Evolutionary conservation across 2,113 vertebrate genomes (phyloP), one percentile per base, ranked within the genome.

Genomic region (Nipponia nippon): DNA sequence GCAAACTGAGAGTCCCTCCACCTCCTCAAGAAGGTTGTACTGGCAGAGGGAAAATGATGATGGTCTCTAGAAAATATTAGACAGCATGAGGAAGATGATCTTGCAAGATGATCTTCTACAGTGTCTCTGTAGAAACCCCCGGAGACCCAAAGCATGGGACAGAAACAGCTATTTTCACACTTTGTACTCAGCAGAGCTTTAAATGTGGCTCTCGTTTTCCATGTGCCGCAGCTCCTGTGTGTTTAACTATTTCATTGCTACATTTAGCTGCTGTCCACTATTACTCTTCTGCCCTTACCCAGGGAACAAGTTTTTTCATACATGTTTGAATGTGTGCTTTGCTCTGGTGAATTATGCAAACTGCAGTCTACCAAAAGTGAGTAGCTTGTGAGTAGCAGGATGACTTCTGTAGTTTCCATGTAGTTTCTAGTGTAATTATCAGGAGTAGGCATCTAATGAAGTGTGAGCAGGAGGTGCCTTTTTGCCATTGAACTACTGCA

Each of bases 321-420:
- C 0, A 0, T 50, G 4, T 52, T 62, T 88, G 72, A 97, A 85
- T 84, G 83, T 90, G 53, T 89, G 94, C 83, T 95, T 85, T 94
- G 76, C 82, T 86, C 16, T 56, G 77, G 62, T 71, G 71, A 86
- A 49, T 72, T 94, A 79, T 82, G 91, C 95, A 95, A 97, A 90
- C 53, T 77, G 47, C 4, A 8, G 32, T 71, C 93, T 78, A 83
- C 73, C 47, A 90, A 87, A 91, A 96, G 26, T 44, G 75, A 59
- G 82, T 34, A 52, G 23, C 79, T 88, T 71, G 63, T 80, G 82
- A 93, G 72, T 93, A 83, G 66, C 81, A 84, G 93, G 59, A 61
- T 82, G 72, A 76, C 69, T 72, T 87, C 44, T 63, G 81, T 67
- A 82, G 58, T 79, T 97, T 94, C 96, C 55, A 71, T 83, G 87